Evolutionary conservation across 2,888 invertebrate species (phyloP), one percentile per base, ranked within the genome.

Genomic region (Scaptomyza parva): DNA sequence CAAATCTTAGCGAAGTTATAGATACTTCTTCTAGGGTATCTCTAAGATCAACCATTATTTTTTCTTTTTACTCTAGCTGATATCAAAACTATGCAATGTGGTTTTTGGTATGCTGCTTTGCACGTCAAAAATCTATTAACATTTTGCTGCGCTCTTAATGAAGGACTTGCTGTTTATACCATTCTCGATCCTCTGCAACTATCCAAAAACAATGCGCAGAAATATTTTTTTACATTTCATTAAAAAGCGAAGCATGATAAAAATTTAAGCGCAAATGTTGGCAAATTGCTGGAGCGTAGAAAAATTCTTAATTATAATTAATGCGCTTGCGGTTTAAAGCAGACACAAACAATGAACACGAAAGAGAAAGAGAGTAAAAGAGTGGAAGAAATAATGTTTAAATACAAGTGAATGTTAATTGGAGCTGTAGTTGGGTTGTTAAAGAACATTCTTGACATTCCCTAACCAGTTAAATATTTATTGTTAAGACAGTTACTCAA

Each of bases 41-140:
- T 5, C 9, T 0, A 6, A n/a, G 17, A 35, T 37, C 45, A 1
- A 17, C 28, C 57, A 45, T 41, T 5, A 11, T 0, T n/a, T 12
- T 41, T n/a, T 9, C 8, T 11, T 33, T 26, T 26, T 47, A n/a
- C n/a, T 41, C 8, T 48, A 28, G 28, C 9, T 26, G 9, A 58
- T 54, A 55, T 52, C 14, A 17, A 51, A 54, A 53, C 40, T 40
- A 58, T 59, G 44, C 54, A 53, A n/a, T 17, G 45, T 24, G 45
- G 47, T 24, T 37, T 37, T 44, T 12, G 14, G 30, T 17, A 22
- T 28, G 33, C 41, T 62, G 41, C 58, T 62, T 73, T 71, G 64
- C 64, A 45, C 59, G 58, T 66, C 63, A 62, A 57, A 72, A 86
- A 83, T 86, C 86, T 86, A 83, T 83, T 77, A 86, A 80, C 77